Evolutionary conservation across 2,888 invertebrate species (phyloP), one percentile per base, ranked within the genome.

Genomic region (Andrena chrysosceles): DNA sequence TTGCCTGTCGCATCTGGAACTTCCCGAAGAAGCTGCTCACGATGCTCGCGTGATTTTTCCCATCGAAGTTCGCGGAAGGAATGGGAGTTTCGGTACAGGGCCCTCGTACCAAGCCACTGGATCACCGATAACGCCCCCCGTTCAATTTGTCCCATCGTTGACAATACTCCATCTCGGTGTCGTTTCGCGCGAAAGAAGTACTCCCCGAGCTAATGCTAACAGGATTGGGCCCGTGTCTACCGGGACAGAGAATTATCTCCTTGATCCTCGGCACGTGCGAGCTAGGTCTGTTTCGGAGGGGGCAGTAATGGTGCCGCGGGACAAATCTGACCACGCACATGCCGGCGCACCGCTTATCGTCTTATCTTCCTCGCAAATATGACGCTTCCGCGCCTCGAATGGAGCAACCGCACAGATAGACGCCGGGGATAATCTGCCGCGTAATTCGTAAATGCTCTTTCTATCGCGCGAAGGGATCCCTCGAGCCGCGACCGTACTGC

Each of bases 241-340:
- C 16, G 68, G 48, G 71, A 64, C 72, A 16, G 49, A 35, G 72
- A 72, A 77, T 81, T 81, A 69, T 81, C 71, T 69, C 8, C 10
- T 66, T 83, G 77, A 83, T 81, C 83, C 81, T 64, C 56, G 23
- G 52, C 83, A 81, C 83, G 83, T 81, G 83, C 77, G 60, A 64
- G 26, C 63, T 68, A 60, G 72, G 48, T 31, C 54, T 60, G 63
- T 63, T 49, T 29, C 20, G 42, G 42, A 1, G 13, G n/a, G 59
- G 82, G 31, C 71, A 56, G 35, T 35, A 35, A 42, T 8, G 26
- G 20, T 13, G 49, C 76, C 54, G 33, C 29, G 70, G 67, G 42
- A 66, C 60, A 77, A 64, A 66, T 77, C 69, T 59, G 49, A 59
- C 80, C 80, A 20, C 70, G 66, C 59, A n/a, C 23, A 54, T 68